Base-by-base conservation (phyloP, 2,797 vertebrate genomes). In the Phrynocephalus vlangalii region DNA sequence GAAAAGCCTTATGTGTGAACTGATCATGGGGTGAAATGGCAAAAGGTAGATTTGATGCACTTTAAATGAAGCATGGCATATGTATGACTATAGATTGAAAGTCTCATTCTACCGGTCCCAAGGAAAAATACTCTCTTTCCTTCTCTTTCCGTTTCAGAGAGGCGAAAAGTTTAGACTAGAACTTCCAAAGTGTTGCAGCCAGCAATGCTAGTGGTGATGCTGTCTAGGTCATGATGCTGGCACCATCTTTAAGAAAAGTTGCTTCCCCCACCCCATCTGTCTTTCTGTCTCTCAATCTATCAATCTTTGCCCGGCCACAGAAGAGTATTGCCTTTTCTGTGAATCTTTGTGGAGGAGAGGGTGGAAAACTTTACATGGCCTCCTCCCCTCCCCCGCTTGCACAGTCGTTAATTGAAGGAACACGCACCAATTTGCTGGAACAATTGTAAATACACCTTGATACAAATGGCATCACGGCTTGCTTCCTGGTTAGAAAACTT, bases 371-470 rank as follows among this genome's bases (percentile, higher is more conserved):
- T 96, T 95, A 91, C 91, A 82, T 93, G 85, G 88, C 79, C 89
- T 92, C 50, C 33, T 7, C 30, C 1, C 90, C 75, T 85, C 92
- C 66, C 22, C 6, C 15, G 2, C 90, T 94, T 92, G 91, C 89
- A 92, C 89, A 83, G 95, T 89, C 87, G 93, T 96, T 95, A 95
- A 96, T 95, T 95, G 95, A 94, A 94, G 94, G 60, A 95, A 94
- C 96, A 96, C 94, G 95, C 94, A 92, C 94, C 94, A 93, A 91
- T 96, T 94, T 95, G 95, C 93, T 92, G 94, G 91, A 94, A 94
- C 96, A 92, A 85, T 94, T 96, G 96, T 97, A 97, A 97, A 96
- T 94, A 97, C 95, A 95, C 95, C 95, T 94, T 92, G 96, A 90
- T 96, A 95, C 94, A 94, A 95, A 95, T 85, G 94, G 93, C 92